A percentile compares a stretch with the other conserved stretches of the same genome.
Conservation (phyloP, 2,797 vertebrate species). For the Oryzias dopingdopingensis region DNA sequence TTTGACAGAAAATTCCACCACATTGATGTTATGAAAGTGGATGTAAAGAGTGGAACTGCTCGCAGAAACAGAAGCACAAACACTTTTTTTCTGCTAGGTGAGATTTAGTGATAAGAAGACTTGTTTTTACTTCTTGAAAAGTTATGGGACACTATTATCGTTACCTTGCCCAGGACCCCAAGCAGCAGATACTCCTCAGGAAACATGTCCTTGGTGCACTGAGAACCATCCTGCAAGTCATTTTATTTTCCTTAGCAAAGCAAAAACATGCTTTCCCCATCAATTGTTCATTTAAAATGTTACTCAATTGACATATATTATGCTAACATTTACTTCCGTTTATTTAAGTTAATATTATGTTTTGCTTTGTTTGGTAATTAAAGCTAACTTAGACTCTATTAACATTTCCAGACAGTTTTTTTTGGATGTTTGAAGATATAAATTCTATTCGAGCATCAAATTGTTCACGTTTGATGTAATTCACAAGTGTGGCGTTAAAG, state of each 20-base stretch:
- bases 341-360: too few relatives aligned
- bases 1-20: too few relatives aligned
- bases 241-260: neutral
- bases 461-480: too few relatives aligned
- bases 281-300: neutral
- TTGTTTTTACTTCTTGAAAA: neutral
- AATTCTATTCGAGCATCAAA: too few relatives aligned
- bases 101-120: neutral
- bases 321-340: neutral
- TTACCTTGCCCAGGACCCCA: slow-evolving; percentile 55
- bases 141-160: neutral
- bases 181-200: slow-evolving; percentile 29
- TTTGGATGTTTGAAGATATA: too few relatives aligned
- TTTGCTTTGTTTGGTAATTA: too few relatives aligned
- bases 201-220: slow-evolving; percentile 44
- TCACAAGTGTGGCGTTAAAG: neutral
- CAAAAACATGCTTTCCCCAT: neutral
- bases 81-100: too few relatives aligned
- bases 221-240: slow-evolving; percentile 62
- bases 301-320: neutral
- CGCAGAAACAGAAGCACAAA: too few relatives aligned
- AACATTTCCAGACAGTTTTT: too few relatives aligned
- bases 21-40: too few relatives aligned
- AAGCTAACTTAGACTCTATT: too few relatives aligned
- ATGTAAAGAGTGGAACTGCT: too few relatives aligned